Evolutionary conservation across 2,888 invertebrate genomes (phyloP).

Genomic region (Notodonta dromedarius): DNA sequence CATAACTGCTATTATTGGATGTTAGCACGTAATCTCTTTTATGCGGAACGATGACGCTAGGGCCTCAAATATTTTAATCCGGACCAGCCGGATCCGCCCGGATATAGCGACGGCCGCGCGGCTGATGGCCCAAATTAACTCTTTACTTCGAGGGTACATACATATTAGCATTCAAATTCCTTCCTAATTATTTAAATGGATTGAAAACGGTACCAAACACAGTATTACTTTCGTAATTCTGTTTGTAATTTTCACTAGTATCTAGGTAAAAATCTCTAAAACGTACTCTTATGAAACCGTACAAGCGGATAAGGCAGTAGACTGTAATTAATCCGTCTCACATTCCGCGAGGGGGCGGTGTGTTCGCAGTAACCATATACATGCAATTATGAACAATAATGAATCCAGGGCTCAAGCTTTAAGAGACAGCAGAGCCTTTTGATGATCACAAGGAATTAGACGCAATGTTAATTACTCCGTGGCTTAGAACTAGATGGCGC

Average conservation of each 20-base stretch:
- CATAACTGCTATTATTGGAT: conserved; percentile 44
- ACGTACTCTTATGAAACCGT: conserved; percentile 11
- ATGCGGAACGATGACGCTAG: conserved; percentile 22
- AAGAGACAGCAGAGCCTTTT: background rate
- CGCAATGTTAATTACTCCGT: no score
- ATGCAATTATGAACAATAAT: conserved; percentile 35
- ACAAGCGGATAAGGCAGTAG: conserved; percentile 8
- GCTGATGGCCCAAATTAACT: conserved; percentile 32
- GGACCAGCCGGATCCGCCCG: conserved; percentile 11
- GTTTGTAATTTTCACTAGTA: no score
- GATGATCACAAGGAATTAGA: background rate
- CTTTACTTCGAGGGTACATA: conserved; percentile 28
- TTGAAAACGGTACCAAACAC: background rate
- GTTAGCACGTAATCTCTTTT: conserved; percentile 45
- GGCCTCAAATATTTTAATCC: conserved; percentile 46
- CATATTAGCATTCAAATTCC: conserved; percentile 30
- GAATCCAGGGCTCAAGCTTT: conserved; percentile 7
- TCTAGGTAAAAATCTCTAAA: background rate
- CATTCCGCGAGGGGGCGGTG: conserved; percentile 10
- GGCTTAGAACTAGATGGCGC: no score
- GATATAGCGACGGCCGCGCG: conserved; percentile 17
- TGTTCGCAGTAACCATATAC: conserved; percentile 23
- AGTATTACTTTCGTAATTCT: background rate
- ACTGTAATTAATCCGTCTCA: conserved; percentile 27
- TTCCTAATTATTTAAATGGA: conserved; percentile 19